Conservation (phyloP, 2,797 vertebrate genomes). For the Xyrichtys novacula region DNA sequence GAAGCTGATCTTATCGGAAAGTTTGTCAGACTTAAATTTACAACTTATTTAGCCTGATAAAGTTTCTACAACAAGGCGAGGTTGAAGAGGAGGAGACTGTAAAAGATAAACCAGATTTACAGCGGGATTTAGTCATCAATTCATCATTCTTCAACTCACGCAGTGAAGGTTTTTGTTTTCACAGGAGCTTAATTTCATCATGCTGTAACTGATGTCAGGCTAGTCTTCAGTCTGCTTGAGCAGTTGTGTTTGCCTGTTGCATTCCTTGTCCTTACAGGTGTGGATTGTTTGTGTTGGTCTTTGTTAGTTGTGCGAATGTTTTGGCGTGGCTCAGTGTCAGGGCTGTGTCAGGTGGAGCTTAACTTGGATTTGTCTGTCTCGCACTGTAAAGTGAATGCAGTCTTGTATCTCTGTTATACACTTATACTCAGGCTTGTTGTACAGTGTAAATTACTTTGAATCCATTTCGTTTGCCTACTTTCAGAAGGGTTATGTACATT, state of each 20-base stretch:
- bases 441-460: no score
- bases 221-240: background rate
- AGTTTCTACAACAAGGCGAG: background rate
- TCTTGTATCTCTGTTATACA: background rate
- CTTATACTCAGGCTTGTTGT: no score
- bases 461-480: no score
- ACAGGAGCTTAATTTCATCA: background rate
- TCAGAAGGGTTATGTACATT: no score
- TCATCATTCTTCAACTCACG: background rate
- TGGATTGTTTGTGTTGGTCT: constrained; percentile 27
- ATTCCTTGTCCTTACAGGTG: constrained; percentile 4
- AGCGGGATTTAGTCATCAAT: background rate
- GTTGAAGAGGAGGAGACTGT: background rate
- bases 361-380: background rate
- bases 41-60: background rate
- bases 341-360: background rate
- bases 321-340: constrained; percentile 1
- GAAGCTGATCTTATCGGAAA: constrained; percentile 4
- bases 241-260: constrained; percentile 5
- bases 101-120: background rate
- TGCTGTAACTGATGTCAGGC: background rate
- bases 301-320: constrained; percentile 11
- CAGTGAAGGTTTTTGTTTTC: background rate
- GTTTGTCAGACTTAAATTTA: constrained; percentile 3
- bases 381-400: background rate